Evolutionary conservation across 2,113 vertebrate genomes (phyloP), one percentile per base, ranked within the genome.

Genomic region (Callipepla squamata): DNA sequence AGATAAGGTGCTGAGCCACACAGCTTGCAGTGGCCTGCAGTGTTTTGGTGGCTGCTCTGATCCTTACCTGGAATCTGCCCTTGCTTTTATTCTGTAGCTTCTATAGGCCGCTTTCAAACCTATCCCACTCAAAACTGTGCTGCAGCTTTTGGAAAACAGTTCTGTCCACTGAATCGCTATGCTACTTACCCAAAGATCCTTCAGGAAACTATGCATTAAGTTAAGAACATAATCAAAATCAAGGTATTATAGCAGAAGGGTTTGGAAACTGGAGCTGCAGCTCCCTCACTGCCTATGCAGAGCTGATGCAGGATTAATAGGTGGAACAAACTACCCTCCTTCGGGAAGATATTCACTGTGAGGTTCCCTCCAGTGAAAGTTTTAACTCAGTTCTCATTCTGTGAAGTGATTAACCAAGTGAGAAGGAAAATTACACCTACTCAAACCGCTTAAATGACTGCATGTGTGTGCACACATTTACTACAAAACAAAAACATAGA

Each of bases 291-390:
- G 81, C 70, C 89, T 80, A 53, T 77, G 81, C 53, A 82, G 67
- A 91, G 62, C 30, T 68, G 89, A 81, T 45, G 47, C 68, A 86
- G 82, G 80, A 81, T 50, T 90, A 96, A 80, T 47, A 81, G 48
- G 51, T 86, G 83, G 92, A 96, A 94, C 88, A 80, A 95, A 95
- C 85, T 72, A 40, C 40, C 61, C 65, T 84, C 48, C 80, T 80
- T 89, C 34, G 74, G 95, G 68, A 73, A 96, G 57, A 86, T 65
- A 84, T 15, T 90, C 68, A 86, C 80, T 84, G 30, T 61, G 57
- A 90, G 69, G 68, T 36, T 88, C 40, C 48, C 75, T 80, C 58
- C 95, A 94, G 94, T 40, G 26, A 82, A 89, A 85, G 42, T 88
- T 55, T 30, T 57, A 57, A 73, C 38, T 73, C 30, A 42, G 70